Conservation (phyloP, 2,888 invertebrate genomes). For the Catocala nupta region DNA sequence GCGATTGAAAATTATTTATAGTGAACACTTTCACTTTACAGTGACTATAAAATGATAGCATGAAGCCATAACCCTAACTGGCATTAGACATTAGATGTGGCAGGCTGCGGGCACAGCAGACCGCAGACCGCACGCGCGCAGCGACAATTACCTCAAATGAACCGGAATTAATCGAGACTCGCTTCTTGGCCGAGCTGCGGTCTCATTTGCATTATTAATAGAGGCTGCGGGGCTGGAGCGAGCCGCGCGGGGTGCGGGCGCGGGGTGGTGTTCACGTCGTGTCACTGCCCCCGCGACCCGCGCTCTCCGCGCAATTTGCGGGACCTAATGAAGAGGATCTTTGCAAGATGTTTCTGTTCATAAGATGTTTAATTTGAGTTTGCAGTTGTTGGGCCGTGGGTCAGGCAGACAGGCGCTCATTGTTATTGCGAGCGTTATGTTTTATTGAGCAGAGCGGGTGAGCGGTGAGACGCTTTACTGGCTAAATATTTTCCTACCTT, state of each 20-base stretch:
- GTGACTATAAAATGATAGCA: slow-evolving; percentile 38
- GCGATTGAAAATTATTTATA: background rate
- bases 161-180: slow-evolving; percentile 87
- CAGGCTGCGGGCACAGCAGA: slow-evolving; percentile 53
- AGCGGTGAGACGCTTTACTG: slow-evolving; percentile 23
- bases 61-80: slow-evolving; percentile 47
- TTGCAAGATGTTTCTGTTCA: slow-evolving; percentile 86
- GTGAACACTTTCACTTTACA: slow-evolving; percentile 11
- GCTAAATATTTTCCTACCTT: slow-evolving; percentile 31
- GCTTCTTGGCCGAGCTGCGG: slow-evolving; percentile 86
- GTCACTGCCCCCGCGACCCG: slow-evolving; percentile 75
- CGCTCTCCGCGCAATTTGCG: slow-evolving; percentile 75
- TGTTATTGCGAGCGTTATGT: slow-evolving; percentile 78
- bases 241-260: slow-evolving; percentile 52
- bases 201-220: slow-evolving; percentile 88
- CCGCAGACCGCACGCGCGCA: slow-evolving; percentile 79
- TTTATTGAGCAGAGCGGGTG: slow-evolving; percentile 57
- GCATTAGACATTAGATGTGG: slow-evolving; percentile 53
- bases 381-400: slow-evolving; percentile 73
- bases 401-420: slow-evolving; percentile 76
- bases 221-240: slow-evolving; percentile 70
- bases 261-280: slow-evolving; percentile 58
- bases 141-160: slow-evolving; percentile 88
- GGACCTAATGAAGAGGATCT: slow-evolving; percentile 86
- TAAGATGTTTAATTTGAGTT: slow-evolving; percentile 87